Percentiles rank a stretch among this genome's conserved stretches.
Evolutionary conservation across 2,797 vertebrate species (phyloP).

Genomic region (Oophaga sylvatica): DNA sequence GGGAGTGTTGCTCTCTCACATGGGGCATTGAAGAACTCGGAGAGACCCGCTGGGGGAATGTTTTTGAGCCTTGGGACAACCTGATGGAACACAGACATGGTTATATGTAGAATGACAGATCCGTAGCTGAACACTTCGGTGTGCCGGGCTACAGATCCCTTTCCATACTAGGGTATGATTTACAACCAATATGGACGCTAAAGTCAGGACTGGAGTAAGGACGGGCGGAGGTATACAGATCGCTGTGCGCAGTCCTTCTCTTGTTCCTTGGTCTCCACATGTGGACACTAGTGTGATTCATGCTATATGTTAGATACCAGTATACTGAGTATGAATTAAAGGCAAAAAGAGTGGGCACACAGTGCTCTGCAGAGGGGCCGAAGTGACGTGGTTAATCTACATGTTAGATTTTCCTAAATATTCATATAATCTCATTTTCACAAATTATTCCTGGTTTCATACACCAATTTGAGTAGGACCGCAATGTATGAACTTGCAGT

Average conservation of each 20-base stretch:
- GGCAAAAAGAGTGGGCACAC: neutral
- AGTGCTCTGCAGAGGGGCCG: too few relatives aligned
- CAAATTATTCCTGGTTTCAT: neutral
- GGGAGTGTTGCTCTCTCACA: neutral
- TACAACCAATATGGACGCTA: neutral
- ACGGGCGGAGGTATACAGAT: neutral
- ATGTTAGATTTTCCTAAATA: neutral
- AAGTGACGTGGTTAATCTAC: too few relatives aligned
- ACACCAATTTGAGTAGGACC: too few relatives aligned
- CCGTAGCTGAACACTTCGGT: neutral
- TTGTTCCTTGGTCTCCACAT: neutral
- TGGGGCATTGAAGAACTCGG: slow-evolving; percentile 14
- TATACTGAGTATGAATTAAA: neutral
- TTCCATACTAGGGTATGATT: slow-evolving; percentile 1
- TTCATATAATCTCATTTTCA: neutral
- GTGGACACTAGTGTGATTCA: neutral
- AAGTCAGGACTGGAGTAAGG: neutral
- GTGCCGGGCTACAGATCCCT: neutral
- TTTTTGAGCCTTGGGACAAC: slow-evolving; percentile 1
- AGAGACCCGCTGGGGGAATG: neutral
- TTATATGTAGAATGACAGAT: neutral
- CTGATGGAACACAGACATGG: slow-evolving; percentile 28
- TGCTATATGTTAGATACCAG: neutral
- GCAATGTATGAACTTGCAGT: too few relatives aligned
- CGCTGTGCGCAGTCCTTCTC: neutral